Evolutionary conservation across 2,888 invertebrate genomes (phyloP).

Genomic region (Heliconius sara): DNA sequence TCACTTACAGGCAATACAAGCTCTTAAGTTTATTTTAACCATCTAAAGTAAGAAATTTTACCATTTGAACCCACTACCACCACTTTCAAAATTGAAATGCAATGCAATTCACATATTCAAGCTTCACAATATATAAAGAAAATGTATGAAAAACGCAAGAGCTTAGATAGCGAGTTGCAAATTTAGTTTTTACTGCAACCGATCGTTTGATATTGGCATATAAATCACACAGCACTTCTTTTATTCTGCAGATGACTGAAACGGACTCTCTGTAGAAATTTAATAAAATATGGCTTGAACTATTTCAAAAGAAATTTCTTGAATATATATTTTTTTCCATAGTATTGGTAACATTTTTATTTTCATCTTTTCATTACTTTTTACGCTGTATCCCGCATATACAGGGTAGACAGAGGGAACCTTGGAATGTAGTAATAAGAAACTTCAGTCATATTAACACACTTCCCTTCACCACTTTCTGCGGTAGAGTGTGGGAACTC

Average conservation of each 20-base stretch:
- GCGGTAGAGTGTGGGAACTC: no score
- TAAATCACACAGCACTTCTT: conserved; percentile 35
- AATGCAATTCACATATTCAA: not conserved
- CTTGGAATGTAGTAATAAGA: no score
- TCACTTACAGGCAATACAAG: no score
- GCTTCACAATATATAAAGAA: not conserved
- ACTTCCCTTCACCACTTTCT: no score
- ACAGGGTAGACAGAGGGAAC: no score
- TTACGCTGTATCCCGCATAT: no score
- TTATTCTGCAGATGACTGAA: conserved; percentile 32
- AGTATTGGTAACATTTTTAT: not conserved
- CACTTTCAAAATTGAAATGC: not conserved
- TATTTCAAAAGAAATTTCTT: conserved; percentile 1
- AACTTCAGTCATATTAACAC: no score
- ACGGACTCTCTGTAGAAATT: conserved; percentile 23
- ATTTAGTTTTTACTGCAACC: conserved; percentile 36
- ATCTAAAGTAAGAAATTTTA: no score
- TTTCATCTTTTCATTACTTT: not conserved
- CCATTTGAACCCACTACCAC: not conserved
- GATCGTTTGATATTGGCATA: conserved; percentile 38
- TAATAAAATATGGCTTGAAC: conserved; percentile 1
- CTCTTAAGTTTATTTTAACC: no score
- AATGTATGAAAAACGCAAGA: conserved; percentile 19
- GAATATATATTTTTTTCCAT: not conserved
- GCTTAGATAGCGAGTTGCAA: conserved; percentile 27